These are phyloP conservation scores for Vireo altiloquus DNA, from an alignment of 2,113 vertebrate species.

Conservation along the genomic window DNA sequence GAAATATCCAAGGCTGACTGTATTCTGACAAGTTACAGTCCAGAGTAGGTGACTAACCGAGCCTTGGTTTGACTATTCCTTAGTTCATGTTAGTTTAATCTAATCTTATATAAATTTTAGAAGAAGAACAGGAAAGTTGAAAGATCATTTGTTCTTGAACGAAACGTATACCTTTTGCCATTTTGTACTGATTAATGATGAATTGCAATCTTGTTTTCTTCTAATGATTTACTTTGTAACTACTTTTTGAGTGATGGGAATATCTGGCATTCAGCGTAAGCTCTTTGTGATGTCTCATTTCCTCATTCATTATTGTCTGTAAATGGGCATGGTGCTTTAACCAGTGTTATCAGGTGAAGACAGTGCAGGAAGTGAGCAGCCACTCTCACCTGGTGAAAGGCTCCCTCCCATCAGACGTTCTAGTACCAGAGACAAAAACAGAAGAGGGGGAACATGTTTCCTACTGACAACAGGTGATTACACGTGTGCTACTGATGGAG, in stretches of 20 bases:
- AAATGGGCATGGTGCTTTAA: slow-evolving; percentile 80
- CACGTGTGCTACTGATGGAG: slow-evolving; percentile 88
- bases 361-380: slow-evolving; percentile 92
- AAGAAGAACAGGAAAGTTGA: neutral
- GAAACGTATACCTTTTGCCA: slow-evolving; percentile 10
- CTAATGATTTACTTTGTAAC: slow-evolving; percentile 51
- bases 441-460: slow-evolving; percentile 90
- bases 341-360: slow-evolving; percentile 91
- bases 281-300: slow-evolving; percentile 78
- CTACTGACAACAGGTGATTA: slow-evolving; percentile 94
- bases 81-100: neutral
- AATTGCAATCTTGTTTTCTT: slow-evolving; percentile 46
- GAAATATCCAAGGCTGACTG: neutral
- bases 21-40: neutral
- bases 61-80: neutral
- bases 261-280: slow-evolving; percentile 65
- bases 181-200: slow-evolving; percentile 57
- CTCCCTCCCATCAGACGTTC: slow-evolving; percentile 90
- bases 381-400: slow-evolving; percentile 89
- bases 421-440: slow-evolving; percentile 91
- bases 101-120: neutral
- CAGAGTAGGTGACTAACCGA: neutral
- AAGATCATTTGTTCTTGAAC: slow-evolving; percentile 1
- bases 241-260: slow-evolving; percentile 63
- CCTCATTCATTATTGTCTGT: slow-evolving; percentile 75